Conservation (phyloP, 2,888 invertebrate genomes). For the Stenchaetothrips biformis region DNA sequence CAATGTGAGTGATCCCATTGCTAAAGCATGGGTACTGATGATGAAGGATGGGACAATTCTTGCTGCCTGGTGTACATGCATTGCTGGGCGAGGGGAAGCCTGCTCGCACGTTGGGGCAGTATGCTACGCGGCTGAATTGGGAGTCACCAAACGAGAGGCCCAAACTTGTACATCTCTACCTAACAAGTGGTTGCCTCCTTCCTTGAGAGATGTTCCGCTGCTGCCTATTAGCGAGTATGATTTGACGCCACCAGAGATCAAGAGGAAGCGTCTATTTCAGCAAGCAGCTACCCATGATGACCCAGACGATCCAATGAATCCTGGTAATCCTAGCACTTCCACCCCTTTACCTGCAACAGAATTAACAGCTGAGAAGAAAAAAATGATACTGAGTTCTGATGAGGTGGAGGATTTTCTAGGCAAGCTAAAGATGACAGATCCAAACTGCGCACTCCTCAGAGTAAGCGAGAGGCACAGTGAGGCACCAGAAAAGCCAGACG, state of each 20-base stretch:
- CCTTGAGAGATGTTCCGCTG: neutral
- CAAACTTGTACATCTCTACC: neutral
- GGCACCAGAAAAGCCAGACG: neutral
- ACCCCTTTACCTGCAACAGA: too few species aligned
- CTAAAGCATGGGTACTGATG: neutral
- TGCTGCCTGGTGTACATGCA: neutral
- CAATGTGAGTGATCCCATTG: neutral
- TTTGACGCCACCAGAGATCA: neutral
- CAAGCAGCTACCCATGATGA: neutral
- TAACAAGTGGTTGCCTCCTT: neutral
- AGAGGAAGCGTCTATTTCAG: neutral
- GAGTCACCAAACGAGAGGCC: neutral
- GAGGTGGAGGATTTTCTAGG: neutral
- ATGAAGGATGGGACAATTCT: neutral
- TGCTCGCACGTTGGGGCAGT: neutral
- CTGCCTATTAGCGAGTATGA: neutral
- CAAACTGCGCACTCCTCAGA: neutral
- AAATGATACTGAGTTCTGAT: neutral
- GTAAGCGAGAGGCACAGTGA: neutral
- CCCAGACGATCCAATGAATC: neutral
- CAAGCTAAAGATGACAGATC: neutral
- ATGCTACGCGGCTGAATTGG: neutral
- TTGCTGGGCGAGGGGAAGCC: neutral
- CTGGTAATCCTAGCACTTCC: neutral
- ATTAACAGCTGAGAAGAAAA: neutral